Conservation (phyloP, 1,140 invertebrate species). For the Drosophila mojavensis region DNA sequence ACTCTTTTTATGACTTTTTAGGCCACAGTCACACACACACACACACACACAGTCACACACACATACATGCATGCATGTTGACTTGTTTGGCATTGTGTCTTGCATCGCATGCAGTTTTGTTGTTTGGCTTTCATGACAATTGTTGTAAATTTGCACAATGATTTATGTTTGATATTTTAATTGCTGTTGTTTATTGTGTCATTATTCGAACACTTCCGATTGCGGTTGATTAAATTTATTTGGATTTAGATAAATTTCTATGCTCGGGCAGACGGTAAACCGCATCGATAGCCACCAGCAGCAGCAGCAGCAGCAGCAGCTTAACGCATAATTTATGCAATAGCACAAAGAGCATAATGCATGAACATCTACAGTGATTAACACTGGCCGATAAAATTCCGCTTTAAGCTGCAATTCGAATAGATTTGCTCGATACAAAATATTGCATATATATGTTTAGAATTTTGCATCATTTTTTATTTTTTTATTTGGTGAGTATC, state of each 20-base stretch:
- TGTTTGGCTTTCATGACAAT: conserved; percentile 65
- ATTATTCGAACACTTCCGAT: conserved; percentile 82
- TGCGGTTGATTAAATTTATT: conserved; percentile 82
- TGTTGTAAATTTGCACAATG: conserved; percentile 78
- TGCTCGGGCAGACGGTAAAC: conserved; percentile 47
- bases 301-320: conserved; percentile 25
- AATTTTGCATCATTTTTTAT: not conserved
- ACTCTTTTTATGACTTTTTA: conserved; percentile 72
- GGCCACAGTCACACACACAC: conserved; percentile 36
- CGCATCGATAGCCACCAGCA: conserved; percentile 48
- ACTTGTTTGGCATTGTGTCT: conserved; percentile 54
- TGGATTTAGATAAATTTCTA: conserved; percentile 69
- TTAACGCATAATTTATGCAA: conserved; percentile 70
- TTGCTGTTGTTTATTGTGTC: conserved; percentile 82
- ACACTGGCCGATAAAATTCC: conserved; percentile 49
- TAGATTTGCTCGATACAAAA: not conserved
- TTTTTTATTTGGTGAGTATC: too few species aligned
- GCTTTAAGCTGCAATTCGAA: not conserved
- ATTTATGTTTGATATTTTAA: conserved; percentile 82
- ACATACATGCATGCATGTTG: conserved; percentile 25
- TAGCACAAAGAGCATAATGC: conserved; percentile 64
- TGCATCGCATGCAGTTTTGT: conserved; percentile 61
- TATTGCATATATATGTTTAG: not conserved
- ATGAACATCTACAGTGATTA: conserved; percentile 61
- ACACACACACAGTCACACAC: conserved; percentile 15